Evolutionary conservation across 2,113 vertebrate species (phyloP).

Genomic region (Crotalus viridis): DNA sequence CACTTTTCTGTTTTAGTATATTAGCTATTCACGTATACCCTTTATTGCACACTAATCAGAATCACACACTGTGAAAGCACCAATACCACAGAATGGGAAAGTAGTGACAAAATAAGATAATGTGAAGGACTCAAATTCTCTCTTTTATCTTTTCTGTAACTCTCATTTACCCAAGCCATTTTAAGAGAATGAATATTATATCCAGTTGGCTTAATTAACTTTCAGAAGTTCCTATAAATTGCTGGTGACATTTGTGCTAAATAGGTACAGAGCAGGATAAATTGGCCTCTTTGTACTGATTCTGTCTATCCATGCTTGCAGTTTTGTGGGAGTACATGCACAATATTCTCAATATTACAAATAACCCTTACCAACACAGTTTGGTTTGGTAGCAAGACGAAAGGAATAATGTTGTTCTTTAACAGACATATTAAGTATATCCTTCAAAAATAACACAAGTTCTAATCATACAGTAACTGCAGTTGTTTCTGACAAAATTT

Average conservation of each 20-base stretch:
- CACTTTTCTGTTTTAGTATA: background rate
- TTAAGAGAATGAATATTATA: background rate
- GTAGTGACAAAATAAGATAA: background rate
- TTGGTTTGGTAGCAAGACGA: background rate
- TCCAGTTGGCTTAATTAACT: background rate
- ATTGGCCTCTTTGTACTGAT: background rate
- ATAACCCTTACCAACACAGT: background rate
- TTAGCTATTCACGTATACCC: background rate
- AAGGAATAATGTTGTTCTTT: background rate
- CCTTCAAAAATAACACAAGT: background rate
- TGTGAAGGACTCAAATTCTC: background rate
- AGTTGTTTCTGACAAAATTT: background rate
- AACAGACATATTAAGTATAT: background rate
- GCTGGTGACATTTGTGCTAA: background rate
- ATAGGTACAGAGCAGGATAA: background rate
- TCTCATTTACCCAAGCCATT: background rate
- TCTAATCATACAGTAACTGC: background rate
- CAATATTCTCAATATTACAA: background rate
- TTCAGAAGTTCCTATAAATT: background rate
- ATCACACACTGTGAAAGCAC: background rate
- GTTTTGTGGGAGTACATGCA: background rate
- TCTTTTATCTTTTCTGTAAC: background rate
- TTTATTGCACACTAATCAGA: background rate
- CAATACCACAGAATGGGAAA: background rate
- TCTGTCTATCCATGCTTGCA: background rate